Evolutionary conservation across 2,113 vertebrate genomes (phyloP).

Genomic region (Centropus unirufus): DNA sequence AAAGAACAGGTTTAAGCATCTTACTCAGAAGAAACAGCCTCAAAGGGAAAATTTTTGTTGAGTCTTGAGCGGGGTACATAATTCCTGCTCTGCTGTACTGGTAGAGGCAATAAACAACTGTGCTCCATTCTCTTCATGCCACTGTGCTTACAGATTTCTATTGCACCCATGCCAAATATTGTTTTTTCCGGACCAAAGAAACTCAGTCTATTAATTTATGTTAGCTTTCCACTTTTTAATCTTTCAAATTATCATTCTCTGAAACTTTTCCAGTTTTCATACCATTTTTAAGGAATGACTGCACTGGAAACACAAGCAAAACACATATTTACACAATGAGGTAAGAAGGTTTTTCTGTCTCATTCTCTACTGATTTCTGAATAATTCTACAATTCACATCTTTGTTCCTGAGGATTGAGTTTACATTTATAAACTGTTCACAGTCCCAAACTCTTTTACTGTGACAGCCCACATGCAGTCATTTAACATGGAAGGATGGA

Average conservation of each 20-base stretch:
- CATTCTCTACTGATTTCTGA: not conserved
- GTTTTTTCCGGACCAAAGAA: not conserved
- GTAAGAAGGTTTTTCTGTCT: not conserved
- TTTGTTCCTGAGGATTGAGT: not conserved
- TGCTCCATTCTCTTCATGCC: not conserved
- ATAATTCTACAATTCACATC: not conserved
- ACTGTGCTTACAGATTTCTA: not conserved
- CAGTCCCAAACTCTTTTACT: not conserved
- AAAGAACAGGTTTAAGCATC: not conserved
- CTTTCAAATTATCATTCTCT: not conserved
- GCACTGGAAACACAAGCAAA: not conserved
- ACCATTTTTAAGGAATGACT: not conserved
- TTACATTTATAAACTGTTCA: not conserved
- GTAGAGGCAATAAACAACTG: not conserved
- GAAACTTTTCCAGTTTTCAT: not conserved
- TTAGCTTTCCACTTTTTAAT: not conserved
- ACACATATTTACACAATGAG: not conserved
- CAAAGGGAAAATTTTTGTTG: not conserved
- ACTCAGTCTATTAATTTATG: not conserved
- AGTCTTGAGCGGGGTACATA: not conserved
- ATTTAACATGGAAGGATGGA: not conserved
- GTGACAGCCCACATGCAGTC: not conserved
- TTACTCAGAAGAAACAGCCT: not conserved
- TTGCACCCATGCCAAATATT: not conserved
- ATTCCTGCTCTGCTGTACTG: accelerated